A percentile compares a stretch with the other conserved stretches of the same genome.
Evolutionary conservation across 2,888 invertebrate genomes (phyloP).

Genomic region (Drosophila prolongata): DNA sequence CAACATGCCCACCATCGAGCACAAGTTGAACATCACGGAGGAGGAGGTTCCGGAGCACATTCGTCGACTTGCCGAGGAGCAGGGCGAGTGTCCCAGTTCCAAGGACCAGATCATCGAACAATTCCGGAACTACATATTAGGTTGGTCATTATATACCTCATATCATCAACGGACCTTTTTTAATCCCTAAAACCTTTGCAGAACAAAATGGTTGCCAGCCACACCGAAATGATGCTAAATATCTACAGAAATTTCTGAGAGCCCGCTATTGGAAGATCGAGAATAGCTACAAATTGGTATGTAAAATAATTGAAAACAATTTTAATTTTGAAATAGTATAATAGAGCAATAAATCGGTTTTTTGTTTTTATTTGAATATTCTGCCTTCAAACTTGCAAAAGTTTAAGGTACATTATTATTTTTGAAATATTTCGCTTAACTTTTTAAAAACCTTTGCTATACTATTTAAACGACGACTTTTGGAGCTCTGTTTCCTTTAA

Average conservation of each 20-base stretch:
- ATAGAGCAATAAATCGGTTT: too few species aligned
- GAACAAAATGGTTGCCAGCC: conserved; percentile 91
- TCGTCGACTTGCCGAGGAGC: conserved; percentile 87
- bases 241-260: conserved; percentile 90
- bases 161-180: too few species aligned
- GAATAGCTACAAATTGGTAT: conserved; percentile 90
- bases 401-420: too few species aligned
- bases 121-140: conserved; percentile 90
- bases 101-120: conserved; percentile 89
- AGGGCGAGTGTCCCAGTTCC: conserved; percentile 90
- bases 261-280: conserved; percentile 90
- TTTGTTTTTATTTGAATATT: too few species aligned
- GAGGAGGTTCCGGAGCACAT: conserved; percentile 89
- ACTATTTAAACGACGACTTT: too few species aligned
- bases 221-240: conserved; percentile 91
- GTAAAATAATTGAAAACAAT: background rate
- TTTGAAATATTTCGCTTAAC: background rate
- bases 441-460: background rate
- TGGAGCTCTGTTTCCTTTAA: too few species aligned
- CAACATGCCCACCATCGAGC: conserved; percentile 78
- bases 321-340: background rate
- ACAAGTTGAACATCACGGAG: conserved; percentile 87
- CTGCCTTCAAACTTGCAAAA: background rate
- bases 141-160: conserved; percentile 83
- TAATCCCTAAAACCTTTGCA: conserved; percentile 73